Conservation (phyloP, 1,140 invertebrate genomes). For the Wiebesia pumilae region DNA sequence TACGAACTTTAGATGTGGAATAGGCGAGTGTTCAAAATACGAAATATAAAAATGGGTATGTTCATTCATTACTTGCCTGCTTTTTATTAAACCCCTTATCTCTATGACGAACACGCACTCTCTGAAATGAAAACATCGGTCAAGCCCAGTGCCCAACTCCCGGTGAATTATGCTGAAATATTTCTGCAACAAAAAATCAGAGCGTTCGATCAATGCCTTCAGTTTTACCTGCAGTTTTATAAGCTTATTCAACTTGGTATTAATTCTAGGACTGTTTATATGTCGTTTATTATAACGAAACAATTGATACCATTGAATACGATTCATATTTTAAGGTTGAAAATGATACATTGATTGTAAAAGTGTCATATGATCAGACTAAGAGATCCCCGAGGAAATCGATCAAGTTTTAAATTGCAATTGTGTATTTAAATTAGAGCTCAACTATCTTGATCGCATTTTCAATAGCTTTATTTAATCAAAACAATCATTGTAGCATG, state of each 20-base stretch:
- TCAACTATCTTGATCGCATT: not conserved
- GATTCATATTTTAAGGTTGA: constrained; percentile 32
- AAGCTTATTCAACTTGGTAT: constrained; percentile 17
- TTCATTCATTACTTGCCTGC: constrained; percentile 60
- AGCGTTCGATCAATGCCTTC: not conserved
- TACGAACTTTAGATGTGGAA: not conserved
- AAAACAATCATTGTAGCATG: not conserved
- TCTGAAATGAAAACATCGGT: constrained; percentile 60
- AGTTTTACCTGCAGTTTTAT: not conserved
- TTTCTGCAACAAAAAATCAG: constrained; percentile 52
- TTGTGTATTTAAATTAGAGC: constrained; percentile 43
- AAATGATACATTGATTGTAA: constrained; percentile 10
- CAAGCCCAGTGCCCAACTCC: constrained; percentile 56
- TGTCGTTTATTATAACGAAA: constrained; percentile 11
- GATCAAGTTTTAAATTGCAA: constrained; percentile 31
- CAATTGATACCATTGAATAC: constrained; percentile 5
- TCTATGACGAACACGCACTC: constrained; percentile 60
- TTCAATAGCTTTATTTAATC: constrained; percentile 23
- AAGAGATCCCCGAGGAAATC: constrained; percentile 28
- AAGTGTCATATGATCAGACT: constrained; percentile 19
- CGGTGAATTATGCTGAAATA: constrained; percentile 56
- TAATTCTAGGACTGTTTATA: constrained; percentile 26
- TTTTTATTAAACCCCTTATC: constrained; percentile 61
- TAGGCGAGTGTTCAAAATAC: not conserved
- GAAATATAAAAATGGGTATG: not conserved